Conservation (phyloP, 2,113 vertebrate genomes). For the Perognathus longimembris region DNA sequence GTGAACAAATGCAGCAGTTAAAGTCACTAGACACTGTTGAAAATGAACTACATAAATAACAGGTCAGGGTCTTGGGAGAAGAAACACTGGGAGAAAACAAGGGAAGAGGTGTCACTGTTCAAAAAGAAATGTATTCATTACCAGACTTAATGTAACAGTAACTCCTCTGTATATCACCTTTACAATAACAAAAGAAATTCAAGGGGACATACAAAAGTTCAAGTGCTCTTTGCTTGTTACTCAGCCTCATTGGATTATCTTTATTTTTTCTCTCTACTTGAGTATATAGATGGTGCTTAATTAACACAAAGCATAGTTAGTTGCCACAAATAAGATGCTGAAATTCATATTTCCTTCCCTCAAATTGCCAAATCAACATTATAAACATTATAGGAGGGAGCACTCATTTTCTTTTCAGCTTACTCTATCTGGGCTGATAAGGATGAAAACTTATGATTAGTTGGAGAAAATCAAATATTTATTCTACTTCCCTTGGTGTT, state of each 20-base stretch:
- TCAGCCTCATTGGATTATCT: background rate
- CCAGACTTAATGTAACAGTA: no score
- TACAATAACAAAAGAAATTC: no score
- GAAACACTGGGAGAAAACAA: no score
- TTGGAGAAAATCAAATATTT: background rate
- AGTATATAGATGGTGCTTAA: background rate
- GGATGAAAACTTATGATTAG: background rate
- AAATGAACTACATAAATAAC: no score
- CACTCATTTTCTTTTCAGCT: background rate
- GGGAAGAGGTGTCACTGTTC: no score
- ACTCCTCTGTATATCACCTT: no score
- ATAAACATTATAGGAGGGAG: background rate
- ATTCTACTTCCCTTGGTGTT: background rate
- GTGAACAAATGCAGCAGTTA: no score
- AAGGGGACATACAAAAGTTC: background rate
- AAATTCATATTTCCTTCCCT: background rate
- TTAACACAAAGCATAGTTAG: background rate
- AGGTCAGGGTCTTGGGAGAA: no score
- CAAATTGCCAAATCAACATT: background rate
- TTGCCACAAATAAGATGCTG: background rate
- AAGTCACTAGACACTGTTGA: no score
- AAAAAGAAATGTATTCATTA: no score
- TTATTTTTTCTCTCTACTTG: no score
- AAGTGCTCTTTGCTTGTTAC: background rate
- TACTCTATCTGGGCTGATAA: background rate